Base-by-base conservation (phyloP, 2,113 vertebrate genomes). In the Ictalurus furcatus region DNA sequence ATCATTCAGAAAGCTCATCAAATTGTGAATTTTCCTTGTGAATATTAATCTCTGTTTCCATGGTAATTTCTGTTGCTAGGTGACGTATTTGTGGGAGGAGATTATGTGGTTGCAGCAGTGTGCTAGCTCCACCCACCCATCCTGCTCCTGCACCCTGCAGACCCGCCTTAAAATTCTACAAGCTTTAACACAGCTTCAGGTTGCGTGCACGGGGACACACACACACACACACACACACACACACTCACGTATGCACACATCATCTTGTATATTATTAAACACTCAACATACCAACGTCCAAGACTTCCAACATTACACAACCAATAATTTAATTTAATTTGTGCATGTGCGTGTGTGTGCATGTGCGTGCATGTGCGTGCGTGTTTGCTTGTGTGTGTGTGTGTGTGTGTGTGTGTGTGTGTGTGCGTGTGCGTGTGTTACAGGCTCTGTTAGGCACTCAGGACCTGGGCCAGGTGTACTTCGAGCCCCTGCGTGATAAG, bases 11-110 rank as follows among this genome's bases (percentile, higher is more conserved):
- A 30, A 69, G 9, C 2, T 74, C 19, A 44, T 74, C 14, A 40
- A 40, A 74, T 11, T 19, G 69, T 73, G 8, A 52, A 52, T 6
- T 16, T 52, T 3, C 25, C 13, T 16, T 79, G 78, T 56, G 12
- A n/a, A 80, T 6, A 8, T 17, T 54, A 56, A 80, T 44, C 13
- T 44, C 25, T 80, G 34, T 37, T 87, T 25, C 6, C 61, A 13
- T 85, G 52, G 21, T 76, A 1, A 59, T 59, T 82, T 61, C n/a
- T 71, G 17, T 87, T n/a, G 83, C n/a, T 91, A 98, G 97, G 96
- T 98, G 14, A 97, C 97, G 0, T 97, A 96, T 87, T 95, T 98
- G 91, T 98, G 97, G 97, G 97, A 98, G 0, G 97, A 98, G 92
- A 96, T 97, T 87, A 92, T 95, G 56, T 97, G 97, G 97, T 92